Conservation (phyloP, 2,797 vertebrate genomes). For the Chaenodraco wilsoni region DNA sequence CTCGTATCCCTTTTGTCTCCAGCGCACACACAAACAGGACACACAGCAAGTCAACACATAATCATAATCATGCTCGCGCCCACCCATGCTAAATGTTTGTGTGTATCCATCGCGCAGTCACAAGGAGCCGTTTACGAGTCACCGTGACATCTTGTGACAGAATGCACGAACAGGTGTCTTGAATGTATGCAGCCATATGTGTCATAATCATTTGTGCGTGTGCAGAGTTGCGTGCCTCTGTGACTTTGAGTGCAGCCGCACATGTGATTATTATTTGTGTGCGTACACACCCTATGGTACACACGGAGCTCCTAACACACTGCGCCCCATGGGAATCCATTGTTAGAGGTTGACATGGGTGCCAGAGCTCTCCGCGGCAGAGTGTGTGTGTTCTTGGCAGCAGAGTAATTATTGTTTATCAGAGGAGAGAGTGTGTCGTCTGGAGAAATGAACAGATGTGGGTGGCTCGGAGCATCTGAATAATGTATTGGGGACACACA, state of each 20-base stretch:
- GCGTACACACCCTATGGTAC: conserved; percentile 15
- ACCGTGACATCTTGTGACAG: conserved; percentile 11
- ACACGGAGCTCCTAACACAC: conserved; percentile 9
- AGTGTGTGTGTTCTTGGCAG: conserved; percentile 44
- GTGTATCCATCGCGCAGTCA: conserved; percentile 1
- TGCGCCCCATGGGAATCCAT: conserved; percentile 33
- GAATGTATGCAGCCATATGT: neutral
- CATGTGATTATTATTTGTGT: conserved; percentile 42
- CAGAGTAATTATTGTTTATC: conserved; percentile 51
- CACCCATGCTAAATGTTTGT: neutral
- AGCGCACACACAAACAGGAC: conserved; percentile 2
- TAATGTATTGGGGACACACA: conserved; percentile 53
- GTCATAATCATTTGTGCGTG: neutral
- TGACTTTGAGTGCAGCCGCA: conserved; percentile 24
- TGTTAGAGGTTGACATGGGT: conserved; percentile 41
- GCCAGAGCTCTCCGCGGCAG: conserved; percentile 28
- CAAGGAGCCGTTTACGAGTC: conserved; percentile 14
- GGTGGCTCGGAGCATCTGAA: conserved; percentile 44
- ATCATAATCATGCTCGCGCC: neutral
- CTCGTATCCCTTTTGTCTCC: neutral
- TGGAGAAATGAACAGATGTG: conserved; percentile 64
- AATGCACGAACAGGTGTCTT: neutral
- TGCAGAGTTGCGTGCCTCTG: neutral
- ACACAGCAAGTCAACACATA: neutral
- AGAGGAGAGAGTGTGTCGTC: conserved; percentile 30